Conservation (phyloP, 2,888 invertebrate genomes). For the Xestia c-nigrum region DNA sequence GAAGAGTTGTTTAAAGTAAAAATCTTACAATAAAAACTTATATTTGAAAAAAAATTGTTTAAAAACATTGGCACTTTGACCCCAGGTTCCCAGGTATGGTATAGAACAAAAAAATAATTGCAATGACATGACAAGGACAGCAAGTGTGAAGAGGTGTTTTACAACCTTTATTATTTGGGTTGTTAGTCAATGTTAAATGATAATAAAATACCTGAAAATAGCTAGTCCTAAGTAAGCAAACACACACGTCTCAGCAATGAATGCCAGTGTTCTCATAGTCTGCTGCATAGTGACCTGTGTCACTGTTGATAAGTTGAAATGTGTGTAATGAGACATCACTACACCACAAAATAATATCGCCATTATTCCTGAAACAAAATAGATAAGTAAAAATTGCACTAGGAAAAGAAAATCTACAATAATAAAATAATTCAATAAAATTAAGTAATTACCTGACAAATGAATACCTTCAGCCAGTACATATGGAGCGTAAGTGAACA, state of each 20-base stretch:
- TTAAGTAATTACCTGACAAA: conserved; percentile 93
- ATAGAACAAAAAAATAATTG: too few species aligned
- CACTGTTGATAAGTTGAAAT: conserved; percentile 99
- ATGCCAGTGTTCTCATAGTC: conserved; percentile 98
- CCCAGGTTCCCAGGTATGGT: too few species aligned
- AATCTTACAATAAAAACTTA: too few species aligned
- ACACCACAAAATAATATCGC: conserved; percentile 99
- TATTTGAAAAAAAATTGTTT: too few species aligned
- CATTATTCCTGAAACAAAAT: conserved; percentile 96
- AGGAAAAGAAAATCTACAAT: not conserved
- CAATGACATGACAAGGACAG: too few species aligned
- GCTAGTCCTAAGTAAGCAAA: conserved; percentile 99
- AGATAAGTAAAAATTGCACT: not conserved
- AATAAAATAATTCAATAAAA: conserved; percentile 1
- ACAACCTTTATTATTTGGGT: not conserved
- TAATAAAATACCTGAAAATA: conserved; percentile 89
- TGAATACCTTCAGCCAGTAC: conserved; percentile 99
- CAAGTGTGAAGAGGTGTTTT: too few species aligned
- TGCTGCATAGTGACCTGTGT: conserved; percentile 99
- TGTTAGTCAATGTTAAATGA: not conserved
- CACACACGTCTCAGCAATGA: conserved; percentile 99
- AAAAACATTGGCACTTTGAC: too few species aligned
- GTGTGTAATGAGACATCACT: conserved; percentile 99
- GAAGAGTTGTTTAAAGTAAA: too few species aligned
- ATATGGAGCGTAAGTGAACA: conserved; percentile 99